Conservation (phyloP, 2,888 invertebrate genomes). For the Polymixis lichenea region DNA sequence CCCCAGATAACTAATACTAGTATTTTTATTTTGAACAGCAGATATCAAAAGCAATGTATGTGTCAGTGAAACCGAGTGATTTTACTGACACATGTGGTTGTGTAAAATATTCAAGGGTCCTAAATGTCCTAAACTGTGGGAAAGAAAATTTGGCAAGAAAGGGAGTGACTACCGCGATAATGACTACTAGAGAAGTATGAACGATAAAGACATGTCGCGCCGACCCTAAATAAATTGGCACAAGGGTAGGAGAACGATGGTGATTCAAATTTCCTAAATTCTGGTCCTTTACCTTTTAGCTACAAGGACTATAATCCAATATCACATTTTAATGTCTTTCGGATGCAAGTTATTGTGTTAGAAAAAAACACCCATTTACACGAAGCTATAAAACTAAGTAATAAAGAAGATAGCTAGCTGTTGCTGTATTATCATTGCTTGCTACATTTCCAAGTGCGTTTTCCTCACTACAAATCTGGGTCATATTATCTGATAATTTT, state of each 20-base stretch:
- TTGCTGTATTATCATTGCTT: slow-evolving; percentile 48
- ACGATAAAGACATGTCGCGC: too few relatives aligned
- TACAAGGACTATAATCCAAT: slow-evolving; percentile 14
- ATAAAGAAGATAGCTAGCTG: slow-evolving; percentile 29
- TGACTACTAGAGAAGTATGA: too few relatives aligned
- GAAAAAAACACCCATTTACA: slow-evolving; percentile 28
- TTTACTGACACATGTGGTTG: too few relatives aligned
- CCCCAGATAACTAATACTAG: too few relatives aligned
- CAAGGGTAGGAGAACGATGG: too few relatives aligned
- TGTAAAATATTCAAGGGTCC: background rate
- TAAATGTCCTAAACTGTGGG: background rate
- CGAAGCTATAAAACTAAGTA: slow-evolving; percentile 20
- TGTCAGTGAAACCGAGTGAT: too few relatives aligned
- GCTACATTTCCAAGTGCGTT: slow-evolving; percentile 46
- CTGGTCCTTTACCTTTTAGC: background rate
- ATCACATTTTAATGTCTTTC: slow-evolving; percentile 2
- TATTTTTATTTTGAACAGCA: too few relatives aligned
- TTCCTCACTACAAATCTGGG: slow-evolving; percentile 60
- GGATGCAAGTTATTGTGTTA: slow-evolving; percentile 21
- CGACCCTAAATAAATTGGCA: too few relatives aligned
- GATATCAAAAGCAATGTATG: too few relatives aligned
- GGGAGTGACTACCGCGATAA: too few relatives aligned
- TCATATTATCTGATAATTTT: slow-evolving; percentile 61
- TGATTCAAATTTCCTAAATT: background rate
- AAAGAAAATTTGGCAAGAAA: too few relatives aligned